Percentiles rank a stretch among this genome's conserved stretches.
Evolutionary conservation across 37 sponge, comb jelly and placozoan species (phyloP).

Genomic region (Aphrocallistes beatrix): DNA sequence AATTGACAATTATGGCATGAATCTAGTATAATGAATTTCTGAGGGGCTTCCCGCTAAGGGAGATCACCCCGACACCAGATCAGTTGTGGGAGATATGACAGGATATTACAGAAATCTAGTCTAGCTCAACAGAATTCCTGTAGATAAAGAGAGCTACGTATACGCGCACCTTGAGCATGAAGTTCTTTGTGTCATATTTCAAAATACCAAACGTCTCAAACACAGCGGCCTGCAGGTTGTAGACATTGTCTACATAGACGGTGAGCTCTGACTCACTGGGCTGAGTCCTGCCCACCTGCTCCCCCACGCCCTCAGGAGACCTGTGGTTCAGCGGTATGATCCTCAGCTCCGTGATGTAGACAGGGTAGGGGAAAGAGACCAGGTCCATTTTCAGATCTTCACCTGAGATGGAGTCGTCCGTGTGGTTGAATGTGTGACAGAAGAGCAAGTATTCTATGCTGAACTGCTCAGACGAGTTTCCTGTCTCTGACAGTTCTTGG

Average conservation of each 20-base stretch:
- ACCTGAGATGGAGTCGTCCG: background rate
- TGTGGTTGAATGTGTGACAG: slow-evolving; percentile 6
- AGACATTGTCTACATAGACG: background rate
- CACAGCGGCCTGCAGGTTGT: slow-evolving; percentile 18
- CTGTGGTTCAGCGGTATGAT: background rate
- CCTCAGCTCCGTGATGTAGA: slow-evolving; percentile 15
- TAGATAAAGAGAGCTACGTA: too few species aligned
- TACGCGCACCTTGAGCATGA: slow-evolving; percentile 20
- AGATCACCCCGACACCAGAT: too few species aligned
- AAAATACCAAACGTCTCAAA: background rate
- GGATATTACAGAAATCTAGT: too few species aligned
- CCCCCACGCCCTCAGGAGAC: background rate
- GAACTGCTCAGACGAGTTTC: background rate
- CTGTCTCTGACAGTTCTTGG: background rate
- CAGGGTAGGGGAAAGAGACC: background rate
- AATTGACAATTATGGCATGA: too few species aligned
- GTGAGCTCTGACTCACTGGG: slow-evolving; percentile 14
- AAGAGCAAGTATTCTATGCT: background rate
- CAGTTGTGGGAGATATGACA: too few species aligned
- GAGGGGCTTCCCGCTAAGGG: too few species aligned
- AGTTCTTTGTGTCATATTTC: background rate
- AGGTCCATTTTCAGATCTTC: background rate
- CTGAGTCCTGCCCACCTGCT: background rate
- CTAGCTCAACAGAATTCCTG: too few species aligned
- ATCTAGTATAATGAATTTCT: too few species aligned